A percentile compares a stretch with the other conserved stretches of the same genome.
phyloP scores from a whole-genome alignment of 2,797 vertebrate genomes.

The Choloepus didactylus region DNA sequence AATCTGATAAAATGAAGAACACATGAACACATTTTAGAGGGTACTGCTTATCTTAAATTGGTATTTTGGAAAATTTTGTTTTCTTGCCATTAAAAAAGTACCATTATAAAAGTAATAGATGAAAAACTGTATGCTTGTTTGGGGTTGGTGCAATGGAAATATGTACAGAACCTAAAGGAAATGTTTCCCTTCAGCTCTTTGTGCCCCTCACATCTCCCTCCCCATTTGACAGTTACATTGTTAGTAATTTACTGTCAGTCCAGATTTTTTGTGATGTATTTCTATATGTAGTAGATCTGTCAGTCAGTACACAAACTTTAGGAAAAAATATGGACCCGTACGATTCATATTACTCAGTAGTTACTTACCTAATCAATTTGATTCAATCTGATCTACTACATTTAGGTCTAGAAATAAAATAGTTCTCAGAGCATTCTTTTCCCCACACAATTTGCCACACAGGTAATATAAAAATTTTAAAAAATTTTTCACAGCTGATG shows the following conservation, averaged over 20 bases:
- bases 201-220: not conserved
- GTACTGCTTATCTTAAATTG: not conserved
- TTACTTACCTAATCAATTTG: not conserved
- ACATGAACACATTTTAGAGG: slow-evolving; percentile 2
- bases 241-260: not conserved
- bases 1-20: slow-evolving; percentile 35
- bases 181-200: not conserved
- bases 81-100: slow-evolving; percentile 51
- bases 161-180: slow-evolving; percentile 25
- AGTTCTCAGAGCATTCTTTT: slow-evolving; percentile 35
- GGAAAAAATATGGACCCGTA: not conserved
- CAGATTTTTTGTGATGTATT: slow-evolving; percentile 29
- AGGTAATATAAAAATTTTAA: slow-evolving; percentile 12
- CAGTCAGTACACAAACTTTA: not conserved
- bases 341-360: not conserved
- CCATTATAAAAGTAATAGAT: not conserved
- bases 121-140: not conserved
- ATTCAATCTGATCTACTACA: not conserved
- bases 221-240: not conserved
- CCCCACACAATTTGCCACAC: not conserved
- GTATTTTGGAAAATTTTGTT: slow-evolving; percentile 45
- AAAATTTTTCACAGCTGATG: not conserved
- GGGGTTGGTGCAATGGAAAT: not conserved
- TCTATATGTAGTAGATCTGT: not conserved
- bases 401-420: slow-evolving; percentile 39